Conservation (phyloP, 1,140 invertebrate genomes). For the Meloidogyne hapla region DNA sequence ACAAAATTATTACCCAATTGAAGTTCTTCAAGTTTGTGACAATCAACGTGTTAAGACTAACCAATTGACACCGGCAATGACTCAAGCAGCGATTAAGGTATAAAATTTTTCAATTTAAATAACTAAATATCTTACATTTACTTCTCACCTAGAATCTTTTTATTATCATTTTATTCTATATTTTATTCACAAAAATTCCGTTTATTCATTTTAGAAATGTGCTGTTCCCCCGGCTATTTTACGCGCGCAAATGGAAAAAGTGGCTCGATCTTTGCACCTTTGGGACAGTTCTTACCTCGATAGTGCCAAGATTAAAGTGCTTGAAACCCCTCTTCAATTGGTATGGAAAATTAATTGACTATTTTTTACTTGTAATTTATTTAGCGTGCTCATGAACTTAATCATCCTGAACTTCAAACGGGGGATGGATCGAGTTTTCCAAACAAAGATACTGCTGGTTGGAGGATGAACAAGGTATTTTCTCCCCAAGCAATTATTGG, state of each 20-base stretch:
- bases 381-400: conserved; percentile 1
- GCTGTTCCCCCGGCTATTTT: conserved; percentile 19
- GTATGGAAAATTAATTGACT: neutral
- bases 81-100: conserved; percentile 15
- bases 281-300: conserved; percentile 23
- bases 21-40: conserved; percentile 16
- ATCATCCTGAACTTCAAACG: conserved; percentile 14
- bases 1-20: conserved; percentile 26
- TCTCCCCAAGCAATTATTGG: conserved; percentile 13
- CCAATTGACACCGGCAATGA: conserved; percentile 16
- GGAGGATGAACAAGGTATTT: conserved; percentile 10
- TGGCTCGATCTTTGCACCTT: conserved; percentile 12
- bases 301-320: neutral
- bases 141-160: too few relatives aligned
- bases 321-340: neutral
- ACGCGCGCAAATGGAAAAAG: conserved; percentile 12
- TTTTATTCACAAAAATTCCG: neutral
- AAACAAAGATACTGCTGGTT: neutral
- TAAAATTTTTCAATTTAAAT: neutral
- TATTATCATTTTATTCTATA: too few relatives aligned
- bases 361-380: neutral
- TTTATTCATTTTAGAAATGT: conserved; percentile 16
- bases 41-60: conserved; percentile 23
- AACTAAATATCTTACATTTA: too few relatives aligned
- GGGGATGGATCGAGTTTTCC: conserved; percentile 4